Conservation (phyloP, 2,113 vertebrate genomes). For the Turnix velox region DNA sequence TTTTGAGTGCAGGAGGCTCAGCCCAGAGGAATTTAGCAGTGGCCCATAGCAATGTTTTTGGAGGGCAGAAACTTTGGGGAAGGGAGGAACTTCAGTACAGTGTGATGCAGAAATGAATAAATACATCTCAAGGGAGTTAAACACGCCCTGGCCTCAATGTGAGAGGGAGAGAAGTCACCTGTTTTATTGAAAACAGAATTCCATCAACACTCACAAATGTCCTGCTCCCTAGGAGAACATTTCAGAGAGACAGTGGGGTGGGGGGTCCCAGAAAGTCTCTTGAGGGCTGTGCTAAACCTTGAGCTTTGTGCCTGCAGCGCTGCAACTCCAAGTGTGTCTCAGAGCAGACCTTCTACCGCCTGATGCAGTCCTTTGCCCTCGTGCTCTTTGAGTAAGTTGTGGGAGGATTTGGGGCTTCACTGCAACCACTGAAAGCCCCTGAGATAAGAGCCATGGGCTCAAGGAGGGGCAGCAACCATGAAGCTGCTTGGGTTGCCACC, state of each 20-base stretch:
- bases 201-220: not conserved
- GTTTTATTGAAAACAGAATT: not conserved
- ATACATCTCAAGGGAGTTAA: not conserved
- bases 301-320: slow-evolving; percentile 77
- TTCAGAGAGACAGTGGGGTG: not conserved
- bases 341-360: slow-evolving; percentile 93
- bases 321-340: slow-evolving; percentile 95
- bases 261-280: not conserved
- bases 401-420: fast-evolving
- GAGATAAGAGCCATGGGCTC: not conserved
- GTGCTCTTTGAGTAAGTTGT: slow-evolving; percentile 94
- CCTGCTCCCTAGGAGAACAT: not conserved
- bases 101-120: not conserved
- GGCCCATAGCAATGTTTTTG: not conserved
- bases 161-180: not conserved
- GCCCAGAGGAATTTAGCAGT: not conserved
- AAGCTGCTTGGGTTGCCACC: not conserved
- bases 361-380: slow-evolving; percentile 96
- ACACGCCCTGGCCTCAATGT: fast-evolving
- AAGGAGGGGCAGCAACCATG: not conserved
- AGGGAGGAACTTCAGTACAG: not conserved
- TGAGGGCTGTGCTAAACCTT: not conserved
- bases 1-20: not conserved
- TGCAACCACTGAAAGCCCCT: not conserved
- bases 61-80: not conserved